These are phyloP conservation scores for Tortrix viridana DNA, from an alignment of 2,888 invertebrate species.

Conservation along the genomic window DNA sequence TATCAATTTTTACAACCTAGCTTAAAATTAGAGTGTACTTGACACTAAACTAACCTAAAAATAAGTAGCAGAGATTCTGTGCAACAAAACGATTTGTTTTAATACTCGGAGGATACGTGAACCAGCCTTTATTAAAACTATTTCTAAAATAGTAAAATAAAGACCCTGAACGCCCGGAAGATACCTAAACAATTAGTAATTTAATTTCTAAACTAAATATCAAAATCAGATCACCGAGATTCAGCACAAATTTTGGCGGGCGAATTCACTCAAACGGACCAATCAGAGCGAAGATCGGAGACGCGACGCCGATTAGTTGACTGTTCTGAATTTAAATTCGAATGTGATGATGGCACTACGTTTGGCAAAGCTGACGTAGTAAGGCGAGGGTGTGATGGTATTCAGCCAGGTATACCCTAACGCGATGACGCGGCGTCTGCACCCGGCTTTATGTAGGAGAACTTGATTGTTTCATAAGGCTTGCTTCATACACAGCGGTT, in stretches of 20 bases:
- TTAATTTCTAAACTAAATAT: constrained; percentile 37
- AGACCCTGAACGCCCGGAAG: constrained; percentile 60
- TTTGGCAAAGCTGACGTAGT: constrained; percentile 38
- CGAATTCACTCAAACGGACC: constrained; percentile 56
- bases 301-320: constrained; percentile 55
- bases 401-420: constrained; percentile 20
- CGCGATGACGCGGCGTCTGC: too few relatives aligned
- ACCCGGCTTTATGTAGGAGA: too few relatives aligned
- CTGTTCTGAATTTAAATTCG: constrained; percentile 42
- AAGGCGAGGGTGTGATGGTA: constrained; percentile 31
- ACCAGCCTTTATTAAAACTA: constrained; percentile 70
- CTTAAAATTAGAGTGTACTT: constrained; percentile 69
- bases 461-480: not conserved
- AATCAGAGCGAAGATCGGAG: constrained; percentile 56
- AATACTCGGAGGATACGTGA: constrained; percentile 48
- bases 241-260: constrained; percentile 56
- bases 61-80: constrained; percentile 54
- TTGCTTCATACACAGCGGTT: constrained; percentile 15
- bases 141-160: constrained; percentile 78
- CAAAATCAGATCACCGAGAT: constrained; percentile 41
- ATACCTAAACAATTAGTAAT: constrained; percentile 35
- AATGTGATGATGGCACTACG: constrained; percentile 66
- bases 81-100: constrained; percentile 48
- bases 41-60: constrained; percentile 58
- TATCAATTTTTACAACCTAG: constrained; percentile 72